phyloP scores from a whole-genome alignment of 2,797 vertebrate species.

The Mionectes olivaceus region DNA sequence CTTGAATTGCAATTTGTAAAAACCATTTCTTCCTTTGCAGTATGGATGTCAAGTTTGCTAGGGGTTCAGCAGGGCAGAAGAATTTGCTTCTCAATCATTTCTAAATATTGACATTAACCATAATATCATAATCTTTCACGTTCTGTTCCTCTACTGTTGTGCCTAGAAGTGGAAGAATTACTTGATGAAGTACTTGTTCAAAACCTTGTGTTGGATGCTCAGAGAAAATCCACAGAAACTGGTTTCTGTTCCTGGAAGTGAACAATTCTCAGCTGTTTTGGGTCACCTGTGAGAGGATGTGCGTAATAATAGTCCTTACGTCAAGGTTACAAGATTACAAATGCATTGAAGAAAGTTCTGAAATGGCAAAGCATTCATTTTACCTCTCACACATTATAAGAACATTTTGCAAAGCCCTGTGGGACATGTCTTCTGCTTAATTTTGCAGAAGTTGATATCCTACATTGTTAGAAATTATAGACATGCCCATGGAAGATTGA shows the following conservation, averaged over 20 bases:
- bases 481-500: neutral
- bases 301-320: neutral
- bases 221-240: neutral
- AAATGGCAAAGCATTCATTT: neutral
- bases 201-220: neutral
- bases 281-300: neutral
- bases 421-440: neutral
- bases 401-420: neutral
- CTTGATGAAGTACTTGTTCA: neutral
- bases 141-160: neutral
- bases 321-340: neutral
- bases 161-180: neutral
- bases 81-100: neutral
- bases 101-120: neutral
- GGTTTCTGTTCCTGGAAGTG: neutral
- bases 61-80: neutral
- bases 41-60: accelerated
- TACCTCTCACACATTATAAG: neutral
- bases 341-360: neutral
- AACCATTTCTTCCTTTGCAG: neutral
- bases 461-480: neutral
- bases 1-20: neutral
- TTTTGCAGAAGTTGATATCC: neutral
- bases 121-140: neutral
- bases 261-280: neutral